A percentile compares a stretch with the other conserved stretches of the same genome.
Conservation (phyloP, 1,140 invertebrate genomes). For the Eciton burchellii region DNA sequence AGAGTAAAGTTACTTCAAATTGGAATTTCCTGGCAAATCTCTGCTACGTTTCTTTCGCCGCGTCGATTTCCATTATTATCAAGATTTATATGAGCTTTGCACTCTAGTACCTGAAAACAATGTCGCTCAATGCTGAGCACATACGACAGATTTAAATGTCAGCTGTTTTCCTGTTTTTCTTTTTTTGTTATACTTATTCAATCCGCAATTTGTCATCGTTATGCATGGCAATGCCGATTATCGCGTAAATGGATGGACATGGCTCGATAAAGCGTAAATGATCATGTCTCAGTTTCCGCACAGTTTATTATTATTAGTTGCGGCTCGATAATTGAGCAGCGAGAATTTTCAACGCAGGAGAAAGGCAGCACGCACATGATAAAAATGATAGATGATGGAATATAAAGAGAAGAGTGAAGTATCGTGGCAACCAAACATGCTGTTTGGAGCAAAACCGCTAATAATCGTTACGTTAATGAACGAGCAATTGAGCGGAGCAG, state of each 20-base stretch:
- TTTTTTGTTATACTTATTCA: not conserved
- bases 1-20: slow-evolving; percentile 55
- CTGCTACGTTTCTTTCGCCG: slow-evolving; percentile 23
- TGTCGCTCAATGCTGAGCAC: not conserved
- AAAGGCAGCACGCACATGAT: too few species aligned
- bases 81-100: slow-evolving; percentile 34
- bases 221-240: not conserved
- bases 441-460: too few species aligned
- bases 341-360: too few species aligned
- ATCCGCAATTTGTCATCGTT: not conserved
- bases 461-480: slow-evolving; percentile 11
- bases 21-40: slow-evolving; percentile 59
- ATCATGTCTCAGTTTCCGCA: too few species aligned
- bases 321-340: too few species aligned
- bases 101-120: not conserved
- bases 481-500: slow-evolving; percentile 2
- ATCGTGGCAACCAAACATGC: too few species aligned
- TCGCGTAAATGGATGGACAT: not conserved
- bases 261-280: too few species aligned
- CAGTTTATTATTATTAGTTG: too few species aligned
- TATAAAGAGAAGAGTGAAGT: too few species aligned
- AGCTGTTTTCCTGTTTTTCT: too few species aligned
- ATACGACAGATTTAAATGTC: too few species aligned
- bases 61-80: slow-evolving; percentile 41
- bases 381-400: too few species aligned